Evolutionary conservation across 1,140 invertebrate species (phyloP).

Genomic region (Zaprionus africanus): DNA sequence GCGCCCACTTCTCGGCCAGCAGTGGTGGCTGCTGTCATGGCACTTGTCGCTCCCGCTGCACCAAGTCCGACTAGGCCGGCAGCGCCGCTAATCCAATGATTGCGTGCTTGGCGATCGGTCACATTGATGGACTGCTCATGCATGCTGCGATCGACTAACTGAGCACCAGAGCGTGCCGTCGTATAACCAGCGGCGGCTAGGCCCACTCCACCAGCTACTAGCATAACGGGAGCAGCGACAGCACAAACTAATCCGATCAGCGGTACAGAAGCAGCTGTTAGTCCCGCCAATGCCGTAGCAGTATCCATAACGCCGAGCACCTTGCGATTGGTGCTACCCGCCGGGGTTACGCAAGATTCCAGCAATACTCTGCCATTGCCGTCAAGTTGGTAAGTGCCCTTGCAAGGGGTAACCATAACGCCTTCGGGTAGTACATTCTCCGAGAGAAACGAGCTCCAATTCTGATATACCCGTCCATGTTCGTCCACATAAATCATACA

Average conservation of each 20-base stretch:
- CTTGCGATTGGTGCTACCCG: neutral
- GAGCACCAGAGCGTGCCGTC: slow-evolving; percentile 50
- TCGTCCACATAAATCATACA: slow-evolving; percentile 80
- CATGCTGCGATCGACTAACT: slow-evolving; percentile 60
- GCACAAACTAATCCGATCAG: slow-evolving; percentile 51
- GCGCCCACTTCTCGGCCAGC: slow-evolving; percentile 64
- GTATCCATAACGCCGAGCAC: slow-evolving; percentile 49
- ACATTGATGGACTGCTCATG: slow-evolving; percentile 75
- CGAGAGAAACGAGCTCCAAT: slow-evolving; percentile 66
- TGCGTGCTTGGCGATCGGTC: slow-evolving; percentile 57
- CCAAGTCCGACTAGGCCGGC: slow-evolving; percentile 62
- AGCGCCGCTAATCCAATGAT: slow-evolving; percentile 61
- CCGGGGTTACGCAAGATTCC: slow-evolving; percentile 60
- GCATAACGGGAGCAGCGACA: slow-evolving; percentile 61
- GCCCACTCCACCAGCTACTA: slow-evolving; percentile 49
- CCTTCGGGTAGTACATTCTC: slow-evolving; percentile 67
- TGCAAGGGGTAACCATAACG: slow-evolving; percentile 63
- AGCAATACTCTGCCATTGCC: slow-evolving; percentile 14
- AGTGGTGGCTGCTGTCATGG: slow-evolving; percentile 49
- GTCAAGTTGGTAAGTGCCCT: slow-evolving; percentile 57
- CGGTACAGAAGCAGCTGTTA: slow-evolving; percentile 52
- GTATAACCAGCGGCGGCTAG: slow-evolving; percentile 60
- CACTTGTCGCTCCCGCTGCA: slow-evolving; percentile 69
- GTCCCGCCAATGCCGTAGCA: slow-evolving; percentile 47
- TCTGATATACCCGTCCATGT: slow-evolving; percentile 71